Evolutionary conservation across 2,888 invertebrate species (phyloP), one percentile per base, ranked within the genome.

Genomic region (Acronicta alni): DNA sequence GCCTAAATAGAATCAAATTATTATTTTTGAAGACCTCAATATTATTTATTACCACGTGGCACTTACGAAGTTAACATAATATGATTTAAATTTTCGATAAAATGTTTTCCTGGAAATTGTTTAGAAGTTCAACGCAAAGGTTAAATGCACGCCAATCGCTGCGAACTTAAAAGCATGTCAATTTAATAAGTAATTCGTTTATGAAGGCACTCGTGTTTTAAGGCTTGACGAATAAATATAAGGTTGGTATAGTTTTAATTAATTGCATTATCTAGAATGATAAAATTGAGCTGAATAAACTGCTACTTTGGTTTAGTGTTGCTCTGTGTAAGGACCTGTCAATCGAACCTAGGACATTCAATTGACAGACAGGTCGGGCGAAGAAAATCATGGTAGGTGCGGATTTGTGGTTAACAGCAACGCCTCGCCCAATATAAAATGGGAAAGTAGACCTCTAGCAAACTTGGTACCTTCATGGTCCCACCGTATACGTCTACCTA

Each of bases 91-190:
- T 52, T 37, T 37, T 15, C 39, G 30, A 32, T 6, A 37, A 42
- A 56, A 56, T 56, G 2, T 52, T 57, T 54, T 32, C 46, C 41
- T 38, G 17, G 16, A 14, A 15, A 32, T 45, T 49, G 37, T 30
- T 42, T 30, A 18, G 18, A n/a, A 10, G 39, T 38, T 26, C 15
- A 9, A 1, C 5, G 17, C 16, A 26, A 15, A 20, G 26, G 12
- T 41, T 15, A 20, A 39, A 41, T 56, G 30, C 32, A 51, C 12
- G n/a, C n/a, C n/a, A n/a, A 38, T 57, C 30, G 8, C n/a, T n/a
- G 18, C 14, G 10, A 16, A 20, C 41, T 32, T 49, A 37, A 46
- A 57, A 18, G 17, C 6, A 32, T 30, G 17, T 30, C 18, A 37
- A 38, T 55, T 41, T 38, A 49, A 41, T 41, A 46, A 63, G 42